phyloP scores from a whole-genome alignment of 2,888 invertebrate genomes.

The Galeopsomyia nigrocyanea region DNA sequence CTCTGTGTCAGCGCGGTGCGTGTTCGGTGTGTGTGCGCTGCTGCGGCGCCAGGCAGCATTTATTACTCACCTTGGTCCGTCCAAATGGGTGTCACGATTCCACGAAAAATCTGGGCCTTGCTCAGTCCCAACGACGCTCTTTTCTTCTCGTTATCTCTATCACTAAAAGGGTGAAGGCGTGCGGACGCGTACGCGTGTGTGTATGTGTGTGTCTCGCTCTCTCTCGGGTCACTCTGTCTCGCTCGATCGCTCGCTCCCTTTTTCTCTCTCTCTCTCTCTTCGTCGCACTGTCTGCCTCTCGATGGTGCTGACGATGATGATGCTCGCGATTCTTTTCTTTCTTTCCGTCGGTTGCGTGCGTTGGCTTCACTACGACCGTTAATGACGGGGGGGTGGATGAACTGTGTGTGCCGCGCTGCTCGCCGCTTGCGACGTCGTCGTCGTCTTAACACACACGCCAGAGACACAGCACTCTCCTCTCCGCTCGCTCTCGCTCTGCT shows the following conservation, averaged over 20 bases:
- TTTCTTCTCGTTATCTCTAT: conserved; percentile 21
- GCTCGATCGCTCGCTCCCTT: not conserved
- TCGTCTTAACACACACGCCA: not conserved
- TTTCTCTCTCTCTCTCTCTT: not conserved
- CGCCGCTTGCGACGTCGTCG: conserved; percentile 4
- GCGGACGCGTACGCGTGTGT: conserved; percentile 40
- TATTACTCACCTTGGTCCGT: conserved; percentile 83
- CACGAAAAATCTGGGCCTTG: conserved; percentile 46
- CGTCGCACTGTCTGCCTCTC: not conserved
- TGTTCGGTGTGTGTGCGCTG: not conserved
- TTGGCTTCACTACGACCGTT: no score
- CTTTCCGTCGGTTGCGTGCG: not conserved
- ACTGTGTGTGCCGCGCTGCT: conserved; percentile 9
- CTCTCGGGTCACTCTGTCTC: conserved; percentile 24
- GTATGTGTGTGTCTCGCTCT: not conserved
- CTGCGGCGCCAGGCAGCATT: conserved; percentile 12
- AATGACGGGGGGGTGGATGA: not conserved
- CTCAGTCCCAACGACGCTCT: conserved; percentile 30
- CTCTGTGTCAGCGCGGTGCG: no score
- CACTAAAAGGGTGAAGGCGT: conserved; percentile 50
- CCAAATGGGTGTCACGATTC: conserved; percentile 78
- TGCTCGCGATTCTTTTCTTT: not conserved
- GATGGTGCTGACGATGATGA: conserved; percentile 9
- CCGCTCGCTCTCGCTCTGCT: not conserved
- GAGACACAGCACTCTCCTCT: not conserved